Evolutionary conservation across 2,797 vertebrate genomes (phyloP).

Genomic region (Oreonectes daqikongensis): DNA sequence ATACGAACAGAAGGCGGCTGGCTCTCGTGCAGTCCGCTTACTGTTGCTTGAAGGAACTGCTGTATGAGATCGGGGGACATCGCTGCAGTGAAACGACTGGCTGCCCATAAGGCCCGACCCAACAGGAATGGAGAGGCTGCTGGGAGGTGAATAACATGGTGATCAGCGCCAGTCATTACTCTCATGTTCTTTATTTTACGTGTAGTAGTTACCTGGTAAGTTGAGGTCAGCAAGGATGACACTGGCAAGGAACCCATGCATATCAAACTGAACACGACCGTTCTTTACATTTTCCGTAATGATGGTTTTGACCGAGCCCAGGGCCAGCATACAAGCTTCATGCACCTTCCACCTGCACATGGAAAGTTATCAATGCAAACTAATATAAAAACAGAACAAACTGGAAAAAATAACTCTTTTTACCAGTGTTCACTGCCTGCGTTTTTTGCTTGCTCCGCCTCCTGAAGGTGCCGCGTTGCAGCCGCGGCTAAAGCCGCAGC

Average conservation of each 20-base stretch:
- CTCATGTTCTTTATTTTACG: not conserved
- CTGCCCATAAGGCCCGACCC: slow-evolving; percentile 96
- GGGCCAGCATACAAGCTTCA: slow-evolving; percentile 95
- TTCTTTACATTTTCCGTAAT: slow-evolving; percentile 95
- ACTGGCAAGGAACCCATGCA: slow-evolving; percentile 93
- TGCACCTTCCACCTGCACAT: slow-evolving; percentile 94
- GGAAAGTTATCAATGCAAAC: not conserved
- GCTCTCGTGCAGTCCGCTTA: slow-evolving; percentile 93
- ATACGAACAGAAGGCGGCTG: slow-evolving; percentile 96
- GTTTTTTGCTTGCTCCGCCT: slow-evolving; percentile 92
- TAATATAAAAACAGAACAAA: slow-evolving; percentile 1
- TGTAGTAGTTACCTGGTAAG: slow-evolving; percentile 79
- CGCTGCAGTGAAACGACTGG: slow-evolving; percentile 94
- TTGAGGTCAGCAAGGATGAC: slow-evolving; percentile 96
- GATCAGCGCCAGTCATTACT: not conserved
- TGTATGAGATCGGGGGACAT: slow-evolving; percentile 98
- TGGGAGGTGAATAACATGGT: slow-evolving; percentile 38
- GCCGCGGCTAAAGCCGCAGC: slow-evolving; percentile 93
- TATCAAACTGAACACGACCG: slow-evolving; percentile 94
- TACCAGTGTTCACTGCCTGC: slow-evolving; percentile 90
- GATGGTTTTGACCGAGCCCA: slow-evolving; percentile 95
- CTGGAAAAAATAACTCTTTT: slow-evolving; percentile 41
- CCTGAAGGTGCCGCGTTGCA: slow-evolving; percentile 93
- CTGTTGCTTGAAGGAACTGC: slow-evolving; percentile 97
- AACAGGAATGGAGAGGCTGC: slow-evolving; percentile 93